A percentile compares a stretch with the other conserved stretches of the same genome.
These are phyloP conservation scores for Anas platyrhynchos DNA, from an alignment of 2,113 vertebrate species.

Conservation along the genomic window DNA sequence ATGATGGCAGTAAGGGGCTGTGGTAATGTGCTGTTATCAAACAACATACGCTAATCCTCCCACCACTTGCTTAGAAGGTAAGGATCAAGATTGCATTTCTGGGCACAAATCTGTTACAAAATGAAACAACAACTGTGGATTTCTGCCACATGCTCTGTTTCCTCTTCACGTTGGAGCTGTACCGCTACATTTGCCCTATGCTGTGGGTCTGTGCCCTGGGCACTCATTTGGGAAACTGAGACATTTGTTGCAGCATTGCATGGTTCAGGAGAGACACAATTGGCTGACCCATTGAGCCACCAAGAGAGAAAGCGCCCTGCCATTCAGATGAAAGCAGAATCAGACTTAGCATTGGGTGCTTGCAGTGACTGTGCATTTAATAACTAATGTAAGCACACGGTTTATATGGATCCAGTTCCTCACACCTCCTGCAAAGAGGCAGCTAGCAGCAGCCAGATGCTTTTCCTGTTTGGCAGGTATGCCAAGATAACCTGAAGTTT, in stretches of 20 bases:
- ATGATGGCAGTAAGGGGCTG: neutral
- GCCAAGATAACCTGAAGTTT: neutral
- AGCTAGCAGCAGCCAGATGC: neutral
- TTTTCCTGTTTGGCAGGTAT: neutral
- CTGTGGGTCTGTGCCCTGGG: neutral
- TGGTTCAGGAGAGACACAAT: neutral
- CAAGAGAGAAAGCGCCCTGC: neutral
- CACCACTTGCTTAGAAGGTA: neutral
- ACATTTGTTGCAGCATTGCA: fast-evolving
- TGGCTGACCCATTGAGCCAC: neutral
- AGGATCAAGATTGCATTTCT: neutral
- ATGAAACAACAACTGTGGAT: neutral
- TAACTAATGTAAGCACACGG: neutral
- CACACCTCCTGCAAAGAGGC: neutral
- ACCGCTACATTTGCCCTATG: neutral
- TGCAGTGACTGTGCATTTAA: neutral
- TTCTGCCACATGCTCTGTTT: neutral
- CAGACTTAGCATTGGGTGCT: neutral
- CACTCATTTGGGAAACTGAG: neutral
- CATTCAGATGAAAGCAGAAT: neutral
- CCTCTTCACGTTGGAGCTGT: neutral
- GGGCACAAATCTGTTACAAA: neutral
- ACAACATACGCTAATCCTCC: neutral
- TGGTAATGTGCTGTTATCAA: neutral
- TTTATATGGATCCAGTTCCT: neutral